Evolutionary conservation across 2,113 vertebrate genomes (phyloP).

Genomic region (Prinia subflava): DNA sequence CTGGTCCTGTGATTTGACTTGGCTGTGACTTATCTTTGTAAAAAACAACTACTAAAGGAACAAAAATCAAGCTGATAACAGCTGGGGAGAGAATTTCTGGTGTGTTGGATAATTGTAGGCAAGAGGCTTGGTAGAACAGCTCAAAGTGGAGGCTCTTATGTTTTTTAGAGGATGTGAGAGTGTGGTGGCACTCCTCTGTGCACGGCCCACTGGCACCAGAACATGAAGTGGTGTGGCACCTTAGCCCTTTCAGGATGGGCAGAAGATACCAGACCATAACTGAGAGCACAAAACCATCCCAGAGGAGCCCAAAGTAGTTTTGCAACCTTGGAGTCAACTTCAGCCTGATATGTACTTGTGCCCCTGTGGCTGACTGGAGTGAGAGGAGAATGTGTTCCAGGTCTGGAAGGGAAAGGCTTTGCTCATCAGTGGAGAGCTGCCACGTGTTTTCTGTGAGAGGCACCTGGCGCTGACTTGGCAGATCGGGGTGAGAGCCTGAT

Average conservation of each 20-base stretch:
- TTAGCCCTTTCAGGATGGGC: neutral
- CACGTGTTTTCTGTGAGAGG: neutral
- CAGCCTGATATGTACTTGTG: accelerated
- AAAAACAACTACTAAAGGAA: neutral
- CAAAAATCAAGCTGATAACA: neutral
- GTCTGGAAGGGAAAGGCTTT: neutral
- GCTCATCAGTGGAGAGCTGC: neutral
- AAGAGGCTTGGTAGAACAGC: neutral
- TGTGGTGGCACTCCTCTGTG: neutral
- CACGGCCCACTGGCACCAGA: neutral
- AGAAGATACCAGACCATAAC: neutral
- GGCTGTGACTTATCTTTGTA: neutral
- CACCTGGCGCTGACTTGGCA: slow-evolving; percentile 8
- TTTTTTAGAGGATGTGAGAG: neutral
- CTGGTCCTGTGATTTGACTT: neutral
- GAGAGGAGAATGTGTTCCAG: neutral
- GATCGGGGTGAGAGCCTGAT: neutral
- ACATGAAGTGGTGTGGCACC: neutral
- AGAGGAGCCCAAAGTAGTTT: neutral
- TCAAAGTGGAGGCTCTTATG: neutral
- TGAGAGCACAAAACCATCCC: neutral
- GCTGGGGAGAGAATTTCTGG: neutral
- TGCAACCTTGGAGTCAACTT: neutral
- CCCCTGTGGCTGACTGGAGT: neutral
- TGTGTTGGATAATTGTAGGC: neutral